Evolutionary conservation across 2,888 invertebrate species (phyloP), one percentile per base, ranked within the genome.

Genomic region (Geotrupes spiniger): DNA sequence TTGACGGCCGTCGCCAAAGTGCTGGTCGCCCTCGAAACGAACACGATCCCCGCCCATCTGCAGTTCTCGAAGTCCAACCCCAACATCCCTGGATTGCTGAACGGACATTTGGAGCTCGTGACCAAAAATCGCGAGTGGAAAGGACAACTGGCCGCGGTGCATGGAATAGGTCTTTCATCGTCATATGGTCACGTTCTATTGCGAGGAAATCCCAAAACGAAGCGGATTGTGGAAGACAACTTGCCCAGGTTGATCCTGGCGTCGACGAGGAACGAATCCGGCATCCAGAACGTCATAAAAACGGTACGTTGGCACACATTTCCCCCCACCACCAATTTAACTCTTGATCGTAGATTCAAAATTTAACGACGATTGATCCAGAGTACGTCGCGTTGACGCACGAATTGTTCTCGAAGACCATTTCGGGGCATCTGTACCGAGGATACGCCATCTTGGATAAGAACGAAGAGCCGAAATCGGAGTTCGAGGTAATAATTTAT

Each of bases 101-200:
- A 97, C 67, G 98, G 97, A 0, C 79, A 52, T 14, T 45, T 87
- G 2, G 62, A 82, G 62, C 92, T 97, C 42, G 90, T 98, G 16
- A 83, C 87, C 53, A 81, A 85, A 67, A 85, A 88, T 64, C 85
- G 79, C 46, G 81, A 84, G 39, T 96, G 92, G 88, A 81, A 85
- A 36, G 93, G 94, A 31, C 92, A 92, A 11, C 80, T 91, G 53
- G 87, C 91, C 42, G 96, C 90, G 12, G 76, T 99, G 27, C 98
- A 98, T 76, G 94, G 94, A 9, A 94, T 99, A 72, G 98, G 98
- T n/a, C 91, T 98, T 73, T 94, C 96, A 55, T 97, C 98, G 44
- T 91, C 93, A 41, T 95, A 94, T 73, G 93, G 90, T 4, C 95
- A 95, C 74, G 75, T 92, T 1, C 78, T 96, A 57, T 77, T 95